A percentile compares a stretch with the other conserved stretches of the same genome.
Conservation (phyloP, 2,888 invertebrate species). For the Itoplectis maculator region DNA sequence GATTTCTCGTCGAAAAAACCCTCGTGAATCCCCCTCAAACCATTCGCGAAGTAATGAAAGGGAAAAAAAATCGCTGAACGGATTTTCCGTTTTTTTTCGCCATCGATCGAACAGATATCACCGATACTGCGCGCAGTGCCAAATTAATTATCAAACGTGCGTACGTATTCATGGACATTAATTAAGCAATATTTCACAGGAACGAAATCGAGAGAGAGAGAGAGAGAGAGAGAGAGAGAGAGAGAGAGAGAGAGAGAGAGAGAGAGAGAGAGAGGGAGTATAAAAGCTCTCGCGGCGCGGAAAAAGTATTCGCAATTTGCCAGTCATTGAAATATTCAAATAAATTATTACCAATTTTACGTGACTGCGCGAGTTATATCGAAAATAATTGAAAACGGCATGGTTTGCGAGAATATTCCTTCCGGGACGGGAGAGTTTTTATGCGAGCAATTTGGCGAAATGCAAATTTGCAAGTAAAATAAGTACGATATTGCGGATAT, state of each 20-base stretch:
- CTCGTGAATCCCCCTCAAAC: constrained; percentile 41
- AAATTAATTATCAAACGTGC: not conserved
- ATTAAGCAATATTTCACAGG: not conserved
- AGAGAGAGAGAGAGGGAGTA: no score
- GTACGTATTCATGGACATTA: not conserved
- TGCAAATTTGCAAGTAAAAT: not conserved
- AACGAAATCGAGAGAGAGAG: no score
- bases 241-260: no score
- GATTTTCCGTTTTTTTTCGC: not conserved
- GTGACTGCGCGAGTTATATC: not conserved
- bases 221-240: no score
- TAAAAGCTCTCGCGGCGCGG: not conserved
- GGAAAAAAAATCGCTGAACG: constrained; percentile 10
- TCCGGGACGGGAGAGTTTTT: not conserved
- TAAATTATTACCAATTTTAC: not conserved
- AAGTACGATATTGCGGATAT: no score
- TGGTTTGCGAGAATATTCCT: not conserved
- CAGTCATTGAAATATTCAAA: not conserved
- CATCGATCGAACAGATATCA: not conserved
- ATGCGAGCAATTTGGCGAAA: not conserved
- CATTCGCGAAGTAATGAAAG: constrained; percentile 28
- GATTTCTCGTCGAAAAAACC: constrained; percentile 47
- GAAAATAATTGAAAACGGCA: not conserved
- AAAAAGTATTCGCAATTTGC: not conserved
- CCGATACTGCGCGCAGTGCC: no score